Evolutionary conservation across 2,888 invertebrate genomes (phyloP), one percentile per base, ranked within the genome.

Genomic region (Tetranychus piercei): DNA sequence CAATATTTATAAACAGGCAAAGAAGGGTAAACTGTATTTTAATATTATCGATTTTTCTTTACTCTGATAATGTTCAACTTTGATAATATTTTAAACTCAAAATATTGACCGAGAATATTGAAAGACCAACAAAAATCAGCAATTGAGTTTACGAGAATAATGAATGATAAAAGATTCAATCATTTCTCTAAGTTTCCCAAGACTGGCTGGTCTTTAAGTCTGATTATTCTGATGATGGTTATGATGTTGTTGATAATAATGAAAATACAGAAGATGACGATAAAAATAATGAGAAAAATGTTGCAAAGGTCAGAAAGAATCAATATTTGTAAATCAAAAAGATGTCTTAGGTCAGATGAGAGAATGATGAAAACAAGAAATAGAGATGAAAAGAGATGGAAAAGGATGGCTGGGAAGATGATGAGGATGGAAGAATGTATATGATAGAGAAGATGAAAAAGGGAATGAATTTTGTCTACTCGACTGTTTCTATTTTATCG

Each of bases 331-430:
- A 55, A 55, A 55, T 55, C 55, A 55, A 55, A 55, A 55, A 6
- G 55, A 55, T 55, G 55, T 55, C 55, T 55, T 55, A 55, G 55
- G 55, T 55, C 55, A 55, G 55, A 55, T 55, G 55, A 55, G 55
- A 15, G 55, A 15, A 15, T 15, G 55, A 15, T 55, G 15, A 55
- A 55, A 15, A 55, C 9, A 55, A 55, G 55, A 55, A 55, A 6
- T 55, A 15, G 55, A 15, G 55, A 45, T 45, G 45, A 45, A 11
- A 5, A 45, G 23, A 45, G 45, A 55, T 55, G 55, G 6, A 55
- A 55, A 15, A 6, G 2, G 55, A 55, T 55, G 55, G 9, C n/a
- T n/a, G n/a, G 55, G 6, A 55, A 15, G 55, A 55, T 9, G 55
- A 55, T 55, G 55, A 55, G 55, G 55, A 55, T 55, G 55, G 6